Evolutionary conservation across 2,797 vertebrate species (phyloP).

Genomic region (Notoglanidium macrostoma): DNA sequence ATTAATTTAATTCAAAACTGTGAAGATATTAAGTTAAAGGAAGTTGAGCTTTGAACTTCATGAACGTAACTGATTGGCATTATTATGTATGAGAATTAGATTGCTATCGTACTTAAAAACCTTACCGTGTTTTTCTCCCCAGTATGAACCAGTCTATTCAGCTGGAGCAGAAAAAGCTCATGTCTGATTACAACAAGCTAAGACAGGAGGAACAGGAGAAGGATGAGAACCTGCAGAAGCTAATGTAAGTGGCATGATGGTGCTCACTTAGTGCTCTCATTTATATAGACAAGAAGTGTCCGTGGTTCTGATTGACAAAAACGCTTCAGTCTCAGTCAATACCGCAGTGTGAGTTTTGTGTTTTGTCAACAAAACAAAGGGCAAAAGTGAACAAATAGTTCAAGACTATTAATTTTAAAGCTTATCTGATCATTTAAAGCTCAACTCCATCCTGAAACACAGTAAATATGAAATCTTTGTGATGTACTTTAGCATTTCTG

Average conservation of each 20-base stretch:
- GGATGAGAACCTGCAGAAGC: conserved; percentile 86
- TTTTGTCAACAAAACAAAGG: not conserved
- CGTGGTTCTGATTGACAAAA: not conserved
- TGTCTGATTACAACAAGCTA: conserved; percentile 86
- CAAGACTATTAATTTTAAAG: not conserved
- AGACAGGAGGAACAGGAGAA: conserved; percentile 86
- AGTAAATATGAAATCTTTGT: not conserved
- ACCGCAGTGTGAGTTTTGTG: no score
- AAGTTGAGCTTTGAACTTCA: not conserved
- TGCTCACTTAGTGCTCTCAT: not conserved
- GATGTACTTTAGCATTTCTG: not conserved
- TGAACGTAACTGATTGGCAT: not conserved
- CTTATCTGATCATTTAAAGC: not conserved
- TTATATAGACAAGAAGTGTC: not conserved
- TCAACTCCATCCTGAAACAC: not conserved
- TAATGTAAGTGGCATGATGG: conserved; percentile 77
- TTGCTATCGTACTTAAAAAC: not conserved
- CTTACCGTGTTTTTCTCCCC: not conserved
- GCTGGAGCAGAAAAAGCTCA: conserved; percentile 88
- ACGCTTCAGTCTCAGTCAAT: not conserved
- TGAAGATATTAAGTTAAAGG: not conserved
- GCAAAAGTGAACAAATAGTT: not conserved
- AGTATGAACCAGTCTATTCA: conserved; percentile 90
- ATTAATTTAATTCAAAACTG: not conserved
- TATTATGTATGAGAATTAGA: not conserved